A percentile compares a stretch with the other conserved stretches of the same genome.
Evolutionary conservation across 2,113 vertebrate species (phyloP).

Genomic region (Puma concolor): DNA sequence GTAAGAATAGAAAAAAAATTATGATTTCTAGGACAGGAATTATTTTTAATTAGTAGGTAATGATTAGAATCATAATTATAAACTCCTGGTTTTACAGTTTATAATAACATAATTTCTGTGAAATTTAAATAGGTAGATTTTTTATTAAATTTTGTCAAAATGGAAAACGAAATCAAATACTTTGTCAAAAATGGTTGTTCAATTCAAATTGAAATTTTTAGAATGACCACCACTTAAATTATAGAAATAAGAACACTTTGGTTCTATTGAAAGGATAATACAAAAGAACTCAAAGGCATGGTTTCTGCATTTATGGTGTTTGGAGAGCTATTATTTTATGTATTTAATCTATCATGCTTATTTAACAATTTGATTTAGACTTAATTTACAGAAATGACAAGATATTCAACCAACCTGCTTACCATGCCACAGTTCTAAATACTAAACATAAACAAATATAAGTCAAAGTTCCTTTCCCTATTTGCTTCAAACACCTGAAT

Average conservation of each 20-base stretch:
- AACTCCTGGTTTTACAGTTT: neutral
- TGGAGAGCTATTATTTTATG: neutral
- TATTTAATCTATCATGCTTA: neutral
- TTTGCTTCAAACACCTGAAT: neutral
- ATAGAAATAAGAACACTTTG: neutral
- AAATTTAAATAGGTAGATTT: conserved; percentile 19
- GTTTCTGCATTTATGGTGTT: neutral
- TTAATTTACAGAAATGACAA: neutral
- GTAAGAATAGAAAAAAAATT: neutral
- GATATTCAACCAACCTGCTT: neutral
- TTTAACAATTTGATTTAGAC: neutral
- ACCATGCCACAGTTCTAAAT: neutral
- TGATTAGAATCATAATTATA: neutral
- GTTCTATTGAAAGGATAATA: neutral
- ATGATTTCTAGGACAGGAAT: neutral
- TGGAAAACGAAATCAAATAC: neutral
- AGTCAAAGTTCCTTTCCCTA: neutral
- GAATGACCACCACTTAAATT: neutral
- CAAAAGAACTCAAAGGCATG: neutral
- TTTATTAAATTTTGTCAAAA: neutral
- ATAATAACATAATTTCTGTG: neutral
- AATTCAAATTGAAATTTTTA: neutral
- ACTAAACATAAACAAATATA: neutral
- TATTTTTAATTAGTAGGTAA: conserved; percentile 2
- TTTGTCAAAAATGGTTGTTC: neutral